Conservation (phyloP, 2,113 vertebrate species). For the Thermophis baileyi region DNA sequence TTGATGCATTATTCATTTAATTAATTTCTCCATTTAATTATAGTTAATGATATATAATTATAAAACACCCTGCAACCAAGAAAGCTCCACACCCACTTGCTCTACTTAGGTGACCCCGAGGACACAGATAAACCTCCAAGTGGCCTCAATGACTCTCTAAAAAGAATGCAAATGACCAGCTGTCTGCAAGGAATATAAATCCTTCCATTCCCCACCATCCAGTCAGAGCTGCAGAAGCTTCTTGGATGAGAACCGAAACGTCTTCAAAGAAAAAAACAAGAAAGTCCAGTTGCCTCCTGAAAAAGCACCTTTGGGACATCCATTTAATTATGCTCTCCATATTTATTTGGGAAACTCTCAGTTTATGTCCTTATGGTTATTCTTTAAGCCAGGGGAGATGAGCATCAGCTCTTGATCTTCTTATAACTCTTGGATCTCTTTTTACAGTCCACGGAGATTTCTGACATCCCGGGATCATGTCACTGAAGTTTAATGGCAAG, state of each 20-base stretch:
- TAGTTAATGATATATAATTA: not conserved
- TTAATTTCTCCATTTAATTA: not conserved
- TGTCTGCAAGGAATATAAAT: too few species aligned
- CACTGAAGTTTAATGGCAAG: not conserved
- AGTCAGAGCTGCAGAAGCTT: too few species aligned
- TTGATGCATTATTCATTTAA: not conserved
- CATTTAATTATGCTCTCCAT: not conserved
- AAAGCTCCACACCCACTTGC: too few species aligned
- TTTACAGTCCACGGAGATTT: not conserved
- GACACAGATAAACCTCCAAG: too few species aligned
- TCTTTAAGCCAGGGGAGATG: not conserved
- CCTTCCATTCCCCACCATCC: too few species aligned
- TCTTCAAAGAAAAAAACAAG: too few species aligned
- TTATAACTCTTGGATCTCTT: not conserved
- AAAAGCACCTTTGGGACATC: not conserved
- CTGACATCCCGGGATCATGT: not conserved
- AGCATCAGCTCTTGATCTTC: not conserved
- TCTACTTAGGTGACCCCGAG: too few species aligned
- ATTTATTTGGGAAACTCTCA: not conserved
- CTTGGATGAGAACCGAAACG: too few species aligned
- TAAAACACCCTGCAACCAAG: too few species aligned
- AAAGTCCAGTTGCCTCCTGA: too few species aligned
- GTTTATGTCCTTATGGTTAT: not conserved
- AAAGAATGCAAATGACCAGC: too few species aligned
- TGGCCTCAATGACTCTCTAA: too few species aligned